Evolutionary conservation across 1,140 invertebrate species (phyloP).

Genomic region (Oncopeltus fasciatus): DNA sequence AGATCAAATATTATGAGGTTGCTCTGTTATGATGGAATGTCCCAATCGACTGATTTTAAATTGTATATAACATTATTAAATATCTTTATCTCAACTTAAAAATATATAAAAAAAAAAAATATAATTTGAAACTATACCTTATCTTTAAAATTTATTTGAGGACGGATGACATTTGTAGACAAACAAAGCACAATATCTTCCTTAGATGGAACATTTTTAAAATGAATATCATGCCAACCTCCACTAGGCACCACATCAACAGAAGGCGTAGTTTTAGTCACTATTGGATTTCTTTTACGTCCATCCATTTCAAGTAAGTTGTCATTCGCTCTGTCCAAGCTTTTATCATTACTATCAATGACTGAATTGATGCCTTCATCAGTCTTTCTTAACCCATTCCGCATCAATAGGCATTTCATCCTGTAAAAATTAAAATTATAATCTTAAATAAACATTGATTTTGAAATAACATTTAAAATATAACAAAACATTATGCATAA

Average conservation of each 20-base stretch:
- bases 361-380: slow-evolving; percentile 2
- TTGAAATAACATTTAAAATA: too few species aligned
- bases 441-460: too few species aligned
- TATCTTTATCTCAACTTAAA: too few species aligned
- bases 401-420: neutral
- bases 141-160: slow-evolving; percentile 72
- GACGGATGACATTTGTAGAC: slow-evolving; percentile 49
- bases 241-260: neutral
- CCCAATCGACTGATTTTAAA: too few species aligned
- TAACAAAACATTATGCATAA: neutral
- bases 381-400: neutral
- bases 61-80: too few species aligned
- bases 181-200: neutral
- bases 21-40: too few species aligned
- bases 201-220: neutral
- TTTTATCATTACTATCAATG: neutral
- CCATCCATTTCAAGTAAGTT: slow-evolving; percentile 8
- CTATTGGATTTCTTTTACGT: neutral
- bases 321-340: neutral
- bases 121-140: too few species aligned
- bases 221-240: neutral
- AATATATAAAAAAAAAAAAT: too few species aligned
- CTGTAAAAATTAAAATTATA: neutral
- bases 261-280: slow-evolving; percentile 19
- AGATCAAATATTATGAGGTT: too few species aligned